Base-by-base conservation (phyloP, 2,113 vertebrate species). In the Verasper variegatus region DNA sequence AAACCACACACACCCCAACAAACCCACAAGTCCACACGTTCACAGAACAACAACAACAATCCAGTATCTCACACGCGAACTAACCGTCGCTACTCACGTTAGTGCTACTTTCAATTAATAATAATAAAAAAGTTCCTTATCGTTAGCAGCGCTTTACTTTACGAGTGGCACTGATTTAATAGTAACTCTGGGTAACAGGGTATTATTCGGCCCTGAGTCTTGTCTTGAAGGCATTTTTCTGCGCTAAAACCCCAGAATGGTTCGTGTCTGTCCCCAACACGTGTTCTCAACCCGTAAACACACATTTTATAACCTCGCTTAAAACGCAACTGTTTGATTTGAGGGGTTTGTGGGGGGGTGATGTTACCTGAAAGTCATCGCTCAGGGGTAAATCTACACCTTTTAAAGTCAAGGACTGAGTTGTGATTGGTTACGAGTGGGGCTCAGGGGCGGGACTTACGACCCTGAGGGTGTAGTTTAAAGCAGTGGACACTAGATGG, bases 391-490 rank as follows among this genome's bases (percentile, higher is more conserved):
- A 0, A 18, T 18, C 20, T 54, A 9, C 1, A 51, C 47, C 47
- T 15, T 1, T 54, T 3, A 10, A 1, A 21, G 8, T 8, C 49
- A 15, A 69, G 42, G 0, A 6, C 49, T 55, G 42, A 47, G n/a
- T 14, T 14, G 1, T 86, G 80, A 93, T 94, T 93, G 92, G 91
- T 83, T 74, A 47, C 0, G 6, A 54, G 18, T 3, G n/a, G 6
- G 15, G 18, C 1, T 37, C 37, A 9, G 52, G 66, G 93, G 89
- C 72, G 83, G 82, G 72, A n/a, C 56, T 69, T 77, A 35, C 5
- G 3, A 9, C 20, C 8, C 1, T 0, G 2, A 0, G 0, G 3
- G 1, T 68, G 83, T 45, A 2, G 57, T 79, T 68, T 31, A 1
- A 8, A 15, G 10, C 0, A 20, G 0, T 8, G 14, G 4, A 59